Base-by-base conservation (phyloP, 1,140 invertebrate genomes). In the Meloidogyne hapla region DNA sequence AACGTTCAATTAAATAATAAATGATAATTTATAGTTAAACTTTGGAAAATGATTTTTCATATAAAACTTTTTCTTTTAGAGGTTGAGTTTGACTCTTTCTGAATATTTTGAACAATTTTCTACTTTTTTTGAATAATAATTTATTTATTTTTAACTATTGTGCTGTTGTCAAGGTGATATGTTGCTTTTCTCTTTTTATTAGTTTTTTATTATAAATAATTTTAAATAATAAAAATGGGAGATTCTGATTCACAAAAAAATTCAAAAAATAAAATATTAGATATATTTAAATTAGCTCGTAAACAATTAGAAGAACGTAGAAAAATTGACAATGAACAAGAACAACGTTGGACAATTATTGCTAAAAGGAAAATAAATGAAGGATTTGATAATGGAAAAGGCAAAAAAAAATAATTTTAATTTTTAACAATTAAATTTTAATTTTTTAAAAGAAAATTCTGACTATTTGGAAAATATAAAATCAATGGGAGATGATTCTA, bases 291-390 rank as follows among this genome's bases (percentile, higher is more conserved):
- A n/a, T 28, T 21, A n/a, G 28, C 61, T 70, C 69, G n/a, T 25
- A 45, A 70, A 42, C 69, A 70, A 9, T 70, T 28, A 18, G 40
- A 48, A 23, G 45, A 70, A 33, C 69, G 25, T 1, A 38, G 69
- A n/a, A 48, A 70, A 18, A 28, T 70, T 26, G 40, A 70, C 15
- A 38, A 70, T 15, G 23, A 70, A 42, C 33, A 70, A 56, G 40
- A 69, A 18, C 18, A 18, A 42, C 45, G 61, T 26, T 56, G 69
- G 25, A 18, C 26, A 61, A 26, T 4, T 26, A 28, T 13, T 69
- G 28, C 21, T 18, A 23, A 10, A 40, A 15, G 1, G 28, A 38
- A 69, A 48, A 48, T 15, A 5, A 33, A 48, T 4, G 28, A 18
- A 5, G 23, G 23, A 38, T 25, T 15, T 40, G 10, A 13, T 5